phyloP scores from a whole-genome alignment of 2,113 vertebrate species.

The Eulemur rufifrons region DNA sequence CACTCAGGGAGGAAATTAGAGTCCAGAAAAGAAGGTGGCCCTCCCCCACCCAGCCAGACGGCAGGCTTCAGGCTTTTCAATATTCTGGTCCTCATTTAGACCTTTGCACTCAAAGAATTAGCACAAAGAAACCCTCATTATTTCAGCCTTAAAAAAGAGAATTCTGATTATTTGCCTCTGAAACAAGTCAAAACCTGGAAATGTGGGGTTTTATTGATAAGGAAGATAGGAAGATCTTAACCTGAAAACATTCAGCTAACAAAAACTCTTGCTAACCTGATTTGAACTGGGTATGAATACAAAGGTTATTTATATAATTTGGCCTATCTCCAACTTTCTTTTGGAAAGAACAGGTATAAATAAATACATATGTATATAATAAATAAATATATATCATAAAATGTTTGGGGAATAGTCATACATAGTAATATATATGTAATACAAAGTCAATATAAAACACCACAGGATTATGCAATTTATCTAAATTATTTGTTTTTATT shows the following conservation, averaged over 20 bases:
- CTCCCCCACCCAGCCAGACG: not conserved
- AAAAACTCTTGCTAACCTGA: not conserved
- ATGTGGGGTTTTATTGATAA: not conserved
- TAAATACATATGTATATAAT: not conserved
- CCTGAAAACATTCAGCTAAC: not conserved
- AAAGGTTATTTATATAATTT: not conserved
- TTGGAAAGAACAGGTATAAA: not conserved
- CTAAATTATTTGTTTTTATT: conserved; percentile 8
- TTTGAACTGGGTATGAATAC: not conserved
- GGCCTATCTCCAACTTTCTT: not conserved
- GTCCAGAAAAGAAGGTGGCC: conserved; percentile 14
- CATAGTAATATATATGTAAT: not conserved
- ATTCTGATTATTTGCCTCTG: not conserved
- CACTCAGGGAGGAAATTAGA: conserved; percentile 11
- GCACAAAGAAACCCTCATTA: not conserved
- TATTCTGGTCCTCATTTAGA: not conserved
- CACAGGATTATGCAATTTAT: not conserved
- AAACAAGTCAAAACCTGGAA: conserved; percentile 22
- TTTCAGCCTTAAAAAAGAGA: not conserved
- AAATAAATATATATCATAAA: not conserved
- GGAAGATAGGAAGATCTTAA: not conserved
- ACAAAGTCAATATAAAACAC: not conserved
- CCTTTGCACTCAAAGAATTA: not conserved
- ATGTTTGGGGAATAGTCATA: not conserved
- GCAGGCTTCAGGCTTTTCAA: not conserved